These are phyloP conservation scores for Pachycephus smyrnensis DNA, from an alignment of 2,888 invertebrate genomes.

Conservation along the genomic window DNA sequence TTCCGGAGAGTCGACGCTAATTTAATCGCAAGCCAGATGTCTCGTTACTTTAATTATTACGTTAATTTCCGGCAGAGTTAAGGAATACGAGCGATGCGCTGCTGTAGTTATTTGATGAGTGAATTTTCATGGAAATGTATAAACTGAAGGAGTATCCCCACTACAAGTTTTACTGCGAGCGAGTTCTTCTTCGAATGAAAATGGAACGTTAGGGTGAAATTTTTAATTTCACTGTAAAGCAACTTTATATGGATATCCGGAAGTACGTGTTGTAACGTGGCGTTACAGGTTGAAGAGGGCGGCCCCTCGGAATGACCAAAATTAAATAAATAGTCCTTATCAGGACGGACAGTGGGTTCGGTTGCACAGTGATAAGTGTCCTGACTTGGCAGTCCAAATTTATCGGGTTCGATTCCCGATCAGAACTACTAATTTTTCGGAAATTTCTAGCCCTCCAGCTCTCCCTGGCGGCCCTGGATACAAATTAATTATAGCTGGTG, in stretches of 20 bases:
- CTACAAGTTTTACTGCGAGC: neutral
- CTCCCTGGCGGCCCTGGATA: too few species aligned
- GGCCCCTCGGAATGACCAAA: too few species aligned
- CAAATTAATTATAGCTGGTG: too few species aligned
- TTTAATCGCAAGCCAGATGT: constrained; percentile 4
- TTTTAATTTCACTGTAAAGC: neutral
- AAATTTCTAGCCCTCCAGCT: too few species aligned
- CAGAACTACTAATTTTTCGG: too few species aligned
- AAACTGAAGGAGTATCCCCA: neutral
- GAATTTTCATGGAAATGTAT: neutral
- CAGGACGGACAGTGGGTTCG: too few species aligned
- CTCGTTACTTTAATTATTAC: neutral
- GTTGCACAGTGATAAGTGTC: too few species aligned
- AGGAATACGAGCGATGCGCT: neutral
- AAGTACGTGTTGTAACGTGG: neutral
- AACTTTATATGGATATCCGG: neutral
- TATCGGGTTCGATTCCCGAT: too few species aligned
- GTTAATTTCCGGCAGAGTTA: neutral
- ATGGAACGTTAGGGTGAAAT: neutral
- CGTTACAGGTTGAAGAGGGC: too few species aligned
- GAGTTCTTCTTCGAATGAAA: neutral
- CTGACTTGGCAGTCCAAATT: too few species aligned
- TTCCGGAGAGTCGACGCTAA: neutral
- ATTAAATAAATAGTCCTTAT: too few species aligned
- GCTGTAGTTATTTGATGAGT: neutral